Evolutionary conservation across 2,797 vertebrate genomes (phyloP).

Genomic region (Xiphorhynchus erythropygius): DNA sequence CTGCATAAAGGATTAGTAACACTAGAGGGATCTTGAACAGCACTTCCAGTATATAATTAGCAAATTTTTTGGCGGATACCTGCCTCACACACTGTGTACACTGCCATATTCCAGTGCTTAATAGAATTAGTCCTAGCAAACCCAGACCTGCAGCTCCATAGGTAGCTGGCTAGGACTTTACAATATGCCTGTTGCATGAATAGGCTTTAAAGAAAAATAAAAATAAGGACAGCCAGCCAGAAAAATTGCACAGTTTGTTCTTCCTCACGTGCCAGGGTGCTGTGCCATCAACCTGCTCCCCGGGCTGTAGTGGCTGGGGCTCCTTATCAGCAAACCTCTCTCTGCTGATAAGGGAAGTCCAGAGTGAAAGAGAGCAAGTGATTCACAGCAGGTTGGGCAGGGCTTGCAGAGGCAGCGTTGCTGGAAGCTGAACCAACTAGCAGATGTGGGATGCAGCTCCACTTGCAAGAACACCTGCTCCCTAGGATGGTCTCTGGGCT

Average conservation of each 20-base stretch:
- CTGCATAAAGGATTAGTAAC: slow-evolving; percentile 12
- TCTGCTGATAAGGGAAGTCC: neutral
- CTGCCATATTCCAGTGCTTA: neutral
- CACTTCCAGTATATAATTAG: neutral
- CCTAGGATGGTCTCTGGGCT: neutral
- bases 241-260: neutral
- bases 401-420: neutral
- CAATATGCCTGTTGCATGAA: neutral
- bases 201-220: neutral
- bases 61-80: neutral
- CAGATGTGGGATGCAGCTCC: neutral
- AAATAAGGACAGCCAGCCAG: neutral
- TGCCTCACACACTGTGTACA: neutral
- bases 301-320: neutral
- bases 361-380: neutral
- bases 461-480: fast-evolving
- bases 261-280: neutral
- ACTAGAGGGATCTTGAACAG: neutral
- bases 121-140: neutral
- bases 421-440: neutral
- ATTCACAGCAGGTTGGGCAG: neutral
- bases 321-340: fast-evolving
- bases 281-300: neutral
- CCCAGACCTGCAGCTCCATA: neutral
- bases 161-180: neutral